Evolutionary conservation across 2,113 vertebrate species (phyloP), one percentile per base, ranked within the genome.

Genomic region (Brachyistius frenatus): DNA sequence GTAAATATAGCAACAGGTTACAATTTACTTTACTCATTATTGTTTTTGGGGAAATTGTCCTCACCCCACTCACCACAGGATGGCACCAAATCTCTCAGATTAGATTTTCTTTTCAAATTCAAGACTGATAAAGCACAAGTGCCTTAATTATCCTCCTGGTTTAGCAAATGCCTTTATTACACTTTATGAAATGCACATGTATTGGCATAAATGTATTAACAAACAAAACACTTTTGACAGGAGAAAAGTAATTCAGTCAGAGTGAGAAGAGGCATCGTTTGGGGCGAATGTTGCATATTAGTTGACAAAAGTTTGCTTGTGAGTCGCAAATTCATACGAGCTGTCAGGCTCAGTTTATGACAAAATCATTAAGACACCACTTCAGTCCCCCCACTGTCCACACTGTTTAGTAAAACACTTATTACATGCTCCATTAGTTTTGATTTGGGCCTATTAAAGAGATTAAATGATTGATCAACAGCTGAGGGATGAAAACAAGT

Each of bases 381-480:
- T 76, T 69, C 80, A 78, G 65, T 85, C 66, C 16, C 79, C 62
- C 60, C 63, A 62, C 80, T 91, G 89, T 91, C 90, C 86, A 86
- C 85, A 83, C 36, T 80, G 86, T 86, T 92, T 91, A 92, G 84
- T 76, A 86, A 88, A 89, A 85, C 62, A 90, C 86, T 78, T 80
- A 84, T 90, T 90, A 86, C 76, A 87, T 84, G 85, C 85, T 78
- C 82, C 86, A 92, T 93, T 92, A 88, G 76, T 86, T 89, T 90
- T 83, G 80, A 91, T 87, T 85, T 47, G 71, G 72, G 66, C 78
- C 83, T 83, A 92, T 93, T 91, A 93, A 85, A 89, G 65, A 87
- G 85, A 91, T 92, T 88, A 91, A 78, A 87, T 89, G 86, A 91
- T 90, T 90, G 89, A 93, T 91, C 83, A 83, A 76, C 61, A 76